These are phyloP conservation scores for Xestia rhomboidea DNA, from an alignment of 2,888 invertebrate genomes.

Conservation along the genomic window DNA sequence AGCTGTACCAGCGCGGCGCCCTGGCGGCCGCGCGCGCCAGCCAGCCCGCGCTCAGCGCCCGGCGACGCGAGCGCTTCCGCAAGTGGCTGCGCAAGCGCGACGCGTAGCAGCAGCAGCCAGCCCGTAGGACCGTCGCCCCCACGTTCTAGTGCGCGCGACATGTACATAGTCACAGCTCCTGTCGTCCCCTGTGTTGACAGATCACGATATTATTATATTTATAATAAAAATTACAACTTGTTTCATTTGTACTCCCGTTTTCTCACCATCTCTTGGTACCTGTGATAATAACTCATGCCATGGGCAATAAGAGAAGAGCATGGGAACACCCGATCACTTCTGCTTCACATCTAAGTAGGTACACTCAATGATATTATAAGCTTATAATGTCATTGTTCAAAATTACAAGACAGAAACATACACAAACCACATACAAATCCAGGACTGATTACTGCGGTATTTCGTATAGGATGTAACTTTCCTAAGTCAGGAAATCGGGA, in stretches of 20 bases:
- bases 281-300: background rate
- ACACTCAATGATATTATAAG: too few species aligned
- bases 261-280: background rate
- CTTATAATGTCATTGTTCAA: too few species aligned
- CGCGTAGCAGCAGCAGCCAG: background rate
- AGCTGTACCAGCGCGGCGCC: slow-evolving; percentile 82
- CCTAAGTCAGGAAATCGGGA: too few species aligned
- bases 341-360: background rate
- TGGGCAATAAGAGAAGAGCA: background rate
- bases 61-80: slow-evolving; percentile 61
- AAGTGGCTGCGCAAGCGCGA: slow-evolving; percentile 49
- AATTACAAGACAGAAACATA: too few species aligned
- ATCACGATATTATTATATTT: slow-evolving; percentile 13
- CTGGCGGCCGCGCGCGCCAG: slow-evolving; percentile 77
- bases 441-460: too few species aligned
- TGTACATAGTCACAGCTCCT: background rate
- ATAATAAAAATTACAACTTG: background rate
- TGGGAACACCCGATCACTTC: background rate
- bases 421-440: too few species aligned
- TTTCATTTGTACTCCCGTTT: background rate
- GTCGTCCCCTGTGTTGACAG: background rate
- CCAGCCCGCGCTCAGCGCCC: slow-evolving; percentile 74
- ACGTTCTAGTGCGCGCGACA: slow-evolving; percentile 16
- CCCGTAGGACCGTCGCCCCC: background rate
- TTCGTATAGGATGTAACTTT: too few species aligned